Evolutionary conservation across 2,113 vertebrate genomes (phyloP), one percentile per base, ranked within the genome.

Genomic region (Colinus virginianus): DNA sequence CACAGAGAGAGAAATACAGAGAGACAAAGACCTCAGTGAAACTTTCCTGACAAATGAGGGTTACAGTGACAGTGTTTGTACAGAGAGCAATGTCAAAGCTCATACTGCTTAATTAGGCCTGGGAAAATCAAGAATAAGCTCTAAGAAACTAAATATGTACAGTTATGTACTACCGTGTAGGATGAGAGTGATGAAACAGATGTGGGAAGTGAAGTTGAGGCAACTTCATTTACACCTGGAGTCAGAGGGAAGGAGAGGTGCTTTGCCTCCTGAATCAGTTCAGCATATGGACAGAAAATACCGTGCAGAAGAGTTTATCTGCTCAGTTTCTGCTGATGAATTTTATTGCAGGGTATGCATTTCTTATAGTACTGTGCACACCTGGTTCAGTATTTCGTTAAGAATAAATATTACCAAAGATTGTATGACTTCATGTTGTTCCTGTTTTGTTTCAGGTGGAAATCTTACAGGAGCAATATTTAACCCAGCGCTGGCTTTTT

Each of bases 401-500:
- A 32, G 90, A 91, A 46, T 21, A 76, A 82, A 62, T 63, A 23
- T 75, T 51, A 45, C 8, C 53, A 59, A 62, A 75, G 8, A 11
- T 58, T 7, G 18, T 86, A 90, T 93, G 34, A 48, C 87, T 67
- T 94, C 58, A 71, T 82, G 51, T 11, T 97, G 45, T 76, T 95
- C 95, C 62, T 56, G 26, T 93, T 90, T 91, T 95, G 5, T 96
- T 98, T 25, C 96, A 99, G 99, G 98, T 95, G 98, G 98, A 75
- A 95, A 97, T 59, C 82, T 98, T 75, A 99, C 99, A 1, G 99
- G 99, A 94, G 99, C 99, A 1, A 97, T 99, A 90, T 99, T 99
- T 88, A 99, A 99, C 91, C 99, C 99, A 10, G 98, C 98, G 1
- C 15, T 99, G 97, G 99, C 99, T 62, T 98, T 99, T 94, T 98